phyloP scores from a whole-genome alignment of 2,113 vertebrate species.

The Cairina moschata region DNA sequence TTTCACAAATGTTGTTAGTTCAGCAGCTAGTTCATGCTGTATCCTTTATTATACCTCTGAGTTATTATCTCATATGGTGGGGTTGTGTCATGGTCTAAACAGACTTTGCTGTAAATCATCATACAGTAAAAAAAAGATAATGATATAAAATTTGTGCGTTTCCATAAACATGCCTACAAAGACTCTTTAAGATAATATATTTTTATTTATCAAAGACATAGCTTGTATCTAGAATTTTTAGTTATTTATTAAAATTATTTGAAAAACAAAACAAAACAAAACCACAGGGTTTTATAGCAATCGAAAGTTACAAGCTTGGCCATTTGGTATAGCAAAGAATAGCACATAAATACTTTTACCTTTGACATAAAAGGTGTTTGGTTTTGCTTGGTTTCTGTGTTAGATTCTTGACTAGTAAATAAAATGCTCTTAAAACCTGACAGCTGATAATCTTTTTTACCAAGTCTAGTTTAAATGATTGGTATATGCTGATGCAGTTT shows the following conservation, averaged over 20 bases:
- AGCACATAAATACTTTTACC: background rate
- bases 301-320: background rate
- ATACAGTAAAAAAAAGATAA: background rate
- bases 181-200: background rate
- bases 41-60: background rate
- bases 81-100: background rate
- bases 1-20: background rate
- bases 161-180: background rate
- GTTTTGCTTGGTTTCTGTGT: background rate
- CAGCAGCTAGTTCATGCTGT: background rate
- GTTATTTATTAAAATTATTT: background rate
- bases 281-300: background rate
- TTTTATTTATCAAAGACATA: background rate
- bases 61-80: background rate
- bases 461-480: background rate
- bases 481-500: background rate
- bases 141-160: rapidly evolving
- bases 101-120: background rate
- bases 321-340: background rate
- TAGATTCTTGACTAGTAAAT: background rate
- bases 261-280: too few species aligned
- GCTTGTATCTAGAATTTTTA: background rate
- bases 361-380: background rate
- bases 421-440: background rate
- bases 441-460: background rate